Evolutionary conservation across 2,797 vertebrate genomes (phyloP).

Genomic region (Helostoma temminkii): DNA sequence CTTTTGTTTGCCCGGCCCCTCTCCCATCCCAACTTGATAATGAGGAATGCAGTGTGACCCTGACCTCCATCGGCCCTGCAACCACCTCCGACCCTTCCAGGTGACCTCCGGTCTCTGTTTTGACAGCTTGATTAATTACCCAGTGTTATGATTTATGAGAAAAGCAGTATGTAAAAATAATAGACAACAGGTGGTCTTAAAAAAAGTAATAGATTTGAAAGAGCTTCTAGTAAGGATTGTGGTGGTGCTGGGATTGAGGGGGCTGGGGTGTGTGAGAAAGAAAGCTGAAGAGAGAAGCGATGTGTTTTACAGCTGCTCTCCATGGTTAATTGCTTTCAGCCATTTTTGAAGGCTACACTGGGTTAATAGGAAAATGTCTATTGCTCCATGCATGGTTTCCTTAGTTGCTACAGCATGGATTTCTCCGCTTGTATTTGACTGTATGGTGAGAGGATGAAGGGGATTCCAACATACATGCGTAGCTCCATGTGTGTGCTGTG

Average conservation of each 20-base stretch:
- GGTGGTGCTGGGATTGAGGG: constrained; percentile 65
- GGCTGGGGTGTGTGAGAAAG: constrained; percentile 41
- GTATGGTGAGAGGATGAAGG: constrained; percentile 74
- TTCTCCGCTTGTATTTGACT: constrained; percentile 64
- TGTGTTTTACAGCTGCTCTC: constrained; percentile 75
- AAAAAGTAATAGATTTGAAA: constrained; percentile 78
- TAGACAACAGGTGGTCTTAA: constrained; percentile 99
- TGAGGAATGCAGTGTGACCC: constrained; percentile 99
- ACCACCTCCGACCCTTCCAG: constrained; percentile 95
- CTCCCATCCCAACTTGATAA: constrained; percentile 99
- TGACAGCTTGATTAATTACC: constrained; percentile 99
- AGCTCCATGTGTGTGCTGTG: constrained; percentile 81
- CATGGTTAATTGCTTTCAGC: constrained; percentile 79
- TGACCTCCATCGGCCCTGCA: constrained; percentile 98
- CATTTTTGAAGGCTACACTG: constrained; percentile 72
- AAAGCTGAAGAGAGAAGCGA: constrained; percentile 53
- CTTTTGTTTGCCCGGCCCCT: constrained; percentile 95
- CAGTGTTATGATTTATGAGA: constrained; percentile 99
- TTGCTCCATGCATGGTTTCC: constrained; percentile 73
- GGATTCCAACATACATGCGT: constrained; percentile 80
- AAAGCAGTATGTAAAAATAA: constrained; percentile 99
- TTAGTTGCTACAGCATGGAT: constrained; percentile 69
- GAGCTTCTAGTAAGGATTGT: constrained; percentile 67
- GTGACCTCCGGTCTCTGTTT: constrained; percentile 95
- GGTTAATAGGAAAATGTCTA: constrained; percentile 82